Conservation (phyloP, 2,113 vertebrate species). For the Gnathonemus longibarbis region DNA sequence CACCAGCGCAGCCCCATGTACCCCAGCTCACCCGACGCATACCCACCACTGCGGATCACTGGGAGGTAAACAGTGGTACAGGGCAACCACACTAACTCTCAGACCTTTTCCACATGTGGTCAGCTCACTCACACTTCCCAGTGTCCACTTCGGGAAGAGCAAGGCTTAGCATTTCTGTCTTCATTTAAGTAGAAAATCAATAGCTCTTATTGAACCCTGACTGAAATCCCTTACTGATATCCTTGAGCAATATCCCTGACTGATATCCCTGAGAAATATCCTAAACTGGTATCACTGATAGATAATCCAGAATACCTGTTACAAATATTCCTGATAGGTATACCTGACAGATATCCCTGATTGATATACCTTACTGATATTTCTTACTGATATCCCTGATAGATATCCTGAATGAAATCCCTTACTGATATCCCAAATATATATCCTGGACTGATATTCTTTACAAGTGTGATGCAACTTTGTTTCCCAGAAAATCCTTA, state of each 20-base stretch:
- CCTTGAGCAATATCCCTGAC: not conserved
- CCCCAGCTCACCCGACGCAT: not conserved
- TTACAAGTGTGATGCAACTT: constrained; percentile 19
- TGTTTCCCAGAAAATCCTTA: not conserved
- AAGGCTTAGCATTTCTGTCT: not conserved
- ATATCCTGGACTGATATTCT: constrained; percentile 3
- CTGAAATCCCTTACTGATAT: not conserved
- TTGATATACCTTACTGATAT: not conserved
- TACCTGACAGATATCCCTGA: not conserved
- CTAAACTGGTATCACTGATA: not conserved
- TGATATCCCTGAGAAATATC: not conserved
- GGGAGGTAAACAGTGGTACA: constrained; percentile 25
- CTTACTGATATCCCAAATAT: not conserved
- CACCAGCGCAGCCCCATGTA: not conserved
- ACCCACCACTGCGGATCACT: constrained; percentile 10
- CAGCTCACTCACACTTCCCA: constrained; percentile 19
- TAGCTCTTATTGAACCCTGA: not conserved
- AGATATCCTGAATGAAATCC: not conserved
- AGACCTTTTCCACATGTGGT: constrained; percentile 26
- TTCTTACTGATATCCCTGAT: not conserved
- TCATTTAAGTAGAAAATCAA: constrained; percentile 6
- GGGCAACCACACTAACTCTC: constrained; percentile 26
- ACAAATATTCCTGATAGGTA: not conserved
- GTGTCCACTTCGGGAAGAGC: not conserved
- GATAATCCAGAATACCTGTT: not conserved